Evolutionary conservation across 2,797 vertebrate species (phyloP).

Genomic region (Intellagama lesueurii): DNA sequence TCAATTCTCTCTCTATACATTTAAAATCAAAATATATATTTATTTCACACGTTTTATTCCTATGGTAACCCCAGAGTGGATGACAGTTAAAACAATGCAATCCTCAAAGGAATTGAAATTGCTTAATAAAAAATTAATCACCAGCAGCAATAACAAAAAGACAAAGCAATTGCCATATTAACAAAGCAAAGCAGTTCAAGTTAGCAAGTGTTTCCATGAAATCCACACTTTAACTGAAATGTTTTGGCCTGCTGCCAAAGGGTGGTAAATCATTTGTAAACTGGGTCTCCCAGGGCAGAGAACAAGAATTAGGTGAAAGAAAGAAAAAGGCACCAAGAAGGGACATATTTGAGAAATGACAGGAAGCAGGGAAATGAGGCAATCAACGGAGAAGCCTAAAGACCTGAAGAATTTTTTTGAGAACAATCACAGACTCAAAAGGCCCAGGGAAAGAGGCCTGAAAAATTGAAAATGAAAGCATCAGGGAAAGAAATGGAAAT

Average conservation of each 20-base stretch:
- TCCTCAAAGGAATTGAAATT: background rate
- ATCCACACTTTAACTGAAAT: background rate
- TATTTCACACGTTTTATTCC: background rate
- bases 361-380: background rate
- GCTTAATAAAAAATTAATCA: background rate
- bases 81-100: background rate
- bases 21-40: background rate
- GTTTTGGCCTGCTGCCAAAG: background rate
- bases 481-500: too few relatives aligned
- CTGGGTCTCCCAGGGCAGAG: background rate
- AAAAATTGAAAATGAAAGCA: too few relatives aligned
- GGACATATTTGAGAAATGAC: background rate
- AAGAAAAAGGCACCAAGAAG: background rate
- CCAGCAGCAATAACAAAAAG: background rate
- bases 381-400: background rate
- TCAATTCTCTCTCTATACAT: background rate
- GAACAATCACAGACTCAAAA: background rate
- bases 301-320: background rate
- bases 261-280: constrained; percentile 1
- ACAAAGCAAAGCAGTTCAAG: background rate
- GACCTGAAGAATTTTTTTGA: background rate
- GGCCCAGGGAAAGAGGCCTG: too few relatives aligned
- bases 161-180: background rate
- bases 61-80: background rate
- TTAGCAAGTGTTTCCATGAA: background rate